phyloP scores from a whole-genome alignment of 2,113 vertebrate genomes.

The Salminus brasiliensis region DNA sequence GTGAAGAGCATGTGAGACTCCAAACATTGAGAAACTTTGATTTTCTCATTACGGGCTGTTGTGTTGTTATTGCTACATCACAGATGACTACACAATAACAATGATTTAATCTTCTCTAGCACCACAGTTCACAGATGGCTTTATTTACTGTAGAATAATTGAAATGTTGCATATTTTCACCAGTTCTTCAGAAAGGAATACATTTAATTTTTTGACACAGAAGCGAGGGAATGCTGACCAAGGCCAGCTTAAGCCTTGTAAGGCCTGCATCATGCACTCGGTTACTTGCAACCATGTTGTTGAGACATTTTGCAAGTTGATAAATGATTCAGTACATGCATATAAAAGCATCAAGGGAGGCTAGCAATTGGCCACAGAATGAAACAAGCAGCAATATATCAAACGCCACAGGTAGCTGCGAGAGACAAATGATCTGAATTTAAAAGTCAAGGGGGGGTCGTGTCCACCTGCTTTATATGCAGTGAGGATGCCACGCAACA shows the following conservation, averaged over 20 bases:
- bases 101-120: conserved; percentile 62
- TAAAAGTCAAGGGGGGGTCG: conserved; percentile 39
- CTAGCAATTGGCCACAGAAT: conserved; percentile 34
- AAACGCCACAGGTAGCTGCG: conserved; percentile 46
- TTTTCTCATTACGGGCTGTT: conserved; percentile 65
- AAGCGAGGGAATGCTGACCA: conserved; percentile 5
- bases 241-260: conserved; percentile 1
- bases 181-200: not conserved
- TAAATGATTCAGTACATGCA: conserved; percentile 55
- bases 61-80: conserved; percentile 63
- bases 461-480: conserved; percentile 15
- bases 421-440: conserved; percentile 57
- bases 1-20: conserved; percentile 62
- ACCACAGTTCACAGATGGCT: conserved; percentile 45
- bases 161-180: conserved; percentile 37
- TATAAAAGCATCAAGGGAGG: conserved; percentile 51
- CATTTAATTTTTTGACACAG: conserved; percentile 35
- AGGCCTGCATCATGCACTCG: conserved; percentile 6
- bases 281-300: conserved; percentile 28
- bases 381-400: conserved; percentile 45
- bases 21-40: conserved; percentile 62
- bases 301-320: conserved; percentile 46
- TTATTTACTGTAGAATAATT: conserved; percentile 62
- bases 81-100: conserved; percentile 59
- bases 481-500: conserved; percentile 22